Percentiles rank a stretch among this genome's conserved stretches.
These are phyloP conservation scores for Rhinella marina DNA, from an alignment of 2,797 vertebrate genomes.

Conservation along the genomic window DNA sequence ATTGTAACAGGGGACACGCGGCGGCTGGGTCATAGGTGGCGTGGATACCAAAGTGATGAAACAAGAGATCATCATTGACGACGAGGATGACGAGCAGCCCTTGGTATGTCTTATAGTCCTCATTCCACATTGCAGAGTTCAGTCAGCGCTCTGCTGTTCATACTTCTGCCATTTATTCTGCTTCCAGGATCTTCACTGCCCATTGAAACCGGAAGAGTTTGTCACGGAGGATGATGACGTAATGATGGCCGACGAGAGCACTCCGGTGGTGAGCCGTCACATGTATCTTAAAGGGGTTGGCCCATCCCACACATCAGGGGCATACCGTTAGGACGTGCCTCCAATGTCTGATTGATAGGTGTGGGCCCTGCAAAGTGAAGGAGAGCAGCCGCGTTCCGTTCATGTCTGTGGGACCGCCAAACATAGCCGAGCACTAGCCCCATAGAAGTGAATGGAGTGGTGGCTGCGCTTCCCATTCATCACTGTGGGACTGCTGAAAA, in stretches of 20 bases:
- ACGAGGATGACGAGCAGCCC: background rate
- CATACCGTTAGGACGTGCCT: too few species aligned
- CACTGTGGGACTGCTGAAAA: too few species aligned
- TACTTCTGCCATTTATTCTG: background rate
- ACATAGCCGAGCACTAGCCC: too few species aligned
- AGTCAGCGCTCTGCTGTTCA: background rate
- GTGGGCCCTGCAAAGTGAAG: too few species aligned
- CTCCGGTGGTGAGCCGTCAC: constrained; percentile 48
- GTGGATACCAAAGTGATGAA: constrained; percentile 64
- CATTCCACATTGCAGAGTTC: background rate
- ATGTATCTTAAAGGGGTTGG: too few species aligned
- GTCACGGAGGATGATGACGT: constrained; percentile 32
- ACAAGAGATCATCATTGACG: constrained; percentile 60
- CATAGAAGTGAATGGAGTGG: too few species aligned
- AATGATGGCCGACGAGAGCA: constrained; percentile 47
- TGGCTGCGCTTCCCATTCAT: too few species aligned
- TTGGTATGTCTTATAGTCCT: background rate
- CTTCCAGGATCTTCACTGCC: background rate
- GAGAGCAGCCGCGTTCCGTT: too few species aligned
- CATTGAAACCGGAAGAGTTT: constrained; percentile 1
- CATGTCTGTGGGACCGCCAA: too few species aligned
- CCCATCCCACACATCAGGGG: too few species aligned
- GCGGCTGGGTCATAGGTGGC: constrained; percentile 62
- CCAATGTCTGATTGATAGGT: too few species aligned
- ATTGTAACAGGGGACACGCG: constrained; percentile 59